Evolutionary conservation across 2,888 invertebrate species (phyloP).

Genomic region (Tiphia femorata): DNA sequence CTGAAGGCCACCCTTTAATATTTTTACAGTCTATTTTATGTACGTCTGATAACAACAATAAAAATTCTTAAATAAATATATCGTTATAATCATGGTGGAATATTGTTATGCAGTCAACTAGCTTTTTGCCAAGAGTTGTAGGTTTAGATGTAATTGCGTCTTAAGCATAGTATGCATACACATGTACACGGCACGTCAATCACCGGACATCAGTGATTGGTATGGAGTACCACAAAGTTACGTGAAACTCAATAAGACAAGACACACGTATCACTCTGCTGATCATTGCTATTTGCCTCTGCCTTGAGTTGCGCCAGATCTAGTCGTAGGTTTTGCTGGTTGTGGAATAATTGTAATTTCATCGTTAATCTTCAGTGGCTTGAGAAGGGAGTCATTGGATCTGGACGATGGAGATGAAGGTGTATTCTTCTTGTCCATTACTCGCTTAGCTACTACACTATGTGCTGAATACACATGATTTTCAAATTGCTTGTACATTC

Average conservation of each 20-base stretch:
- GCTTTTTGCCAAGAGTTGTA: constrained; percentile 39
- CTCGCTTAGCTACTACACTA: constrained; percentile 89
- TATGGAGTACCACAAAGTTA: constrained; percentile 52
- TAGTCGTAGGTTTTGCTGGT: constrained; percentile 73
- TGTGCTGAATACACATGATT: constrained; percentile 95
- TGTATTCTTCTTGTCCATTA: constrained; percentile 82
- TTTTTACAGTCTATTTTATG: constrained; percentile 67
- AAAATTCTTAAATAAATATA: constrained; percentile 68
- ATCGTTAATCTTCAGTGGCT: constrained; percentile 88
- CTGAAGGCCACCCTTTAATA: constrained; percentile 66
- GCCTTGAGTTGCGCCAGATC: constrained; percentile 59
- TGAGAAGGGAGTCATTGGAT: constrained; percentile 76
- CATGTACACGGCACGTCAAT: constrained; percentile 60
- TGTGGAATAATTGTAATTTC: constrained; percentile 92
- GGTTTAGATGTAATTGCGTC: constrained; percentile 43
- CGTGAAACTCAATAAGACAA: constrained; percentile 57
- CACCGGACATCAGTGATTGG: constrained; percentile 47
- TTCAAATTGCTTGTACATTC: constrained; percentile 95
- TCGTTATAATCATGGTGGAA: constrained; percentile 64
- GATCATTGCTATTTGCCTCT: constrained; percentile 67
- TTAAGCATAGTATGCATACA: constrained; percentile 60
- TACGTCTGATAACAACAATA: constrained; percentile 66
- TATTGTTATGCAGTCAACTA: constrained; percentile 65
- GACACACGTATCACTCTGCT: constrained; percentile 60
- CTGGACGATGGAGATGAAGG: constrained; percentile 68